Evolutionary conservation across 1,140 invertebrate species (phyloP), one percentile per base, ranked within the genome.

Genomic region (Platyscapa corneri): DNA sequence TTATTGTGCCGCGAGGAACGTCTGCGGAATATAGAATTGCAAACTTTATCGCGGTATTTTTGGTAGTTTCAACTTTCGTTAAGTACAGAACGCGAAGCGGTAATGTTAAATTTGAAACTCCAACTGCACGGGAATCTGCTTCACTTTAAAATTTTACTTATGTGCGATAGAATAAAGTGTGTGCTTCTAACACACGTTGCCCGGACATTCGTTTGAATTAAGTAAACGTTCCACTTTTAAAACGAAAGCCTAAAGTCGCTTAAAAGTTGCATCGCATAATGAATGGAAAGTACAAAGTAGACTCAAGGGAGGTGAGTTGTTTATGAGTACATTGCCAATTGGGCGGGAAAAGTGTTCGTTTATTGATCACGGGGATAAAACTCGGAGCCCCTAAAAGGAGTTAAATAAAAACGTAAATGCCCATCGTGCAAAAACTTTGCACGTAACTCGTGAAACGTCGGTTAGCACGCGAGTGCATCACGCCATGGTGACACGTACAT

Each of bases 41-140:
- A 37, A 70, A 70, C 67, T 70, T 70, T 70, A 70, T 70, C 34
- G 32, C 34, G 23, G 23, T 60, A 37, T 70, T 70, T 70, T 37
- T 70, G 32, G 34, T 70, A 20, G 18, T 70, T 70, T 37, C 67
- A 39, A 70, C n/a, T 34, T 37, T 70, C 16, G 6, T 70, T 70
- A 39, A 39, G 1, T 39, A 23, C n/a, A 1, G 30, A 70, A 3
- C 6, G 16, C 23, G 67, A 6, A 34, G 23, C 18, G 6, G 32
- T 37, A 70, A 37, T 23, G 67, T 37, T 70, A 37, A 30, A 20
- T 37, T 70, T 70, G 20, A 37, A 70, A 23, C 32, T 70, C 16
- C 32, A 23, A 70, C 1, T 37, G 34, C 67, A 27, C 27, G 27
- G 27, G 27, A 60, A 27, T 23, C 23, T 60, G 23, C 10, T 60